Evolutionary conservation across 2,113 vertebrate genomes (phyloP).

Genomic region (Thamnaconus septentrionalis): DNA sequence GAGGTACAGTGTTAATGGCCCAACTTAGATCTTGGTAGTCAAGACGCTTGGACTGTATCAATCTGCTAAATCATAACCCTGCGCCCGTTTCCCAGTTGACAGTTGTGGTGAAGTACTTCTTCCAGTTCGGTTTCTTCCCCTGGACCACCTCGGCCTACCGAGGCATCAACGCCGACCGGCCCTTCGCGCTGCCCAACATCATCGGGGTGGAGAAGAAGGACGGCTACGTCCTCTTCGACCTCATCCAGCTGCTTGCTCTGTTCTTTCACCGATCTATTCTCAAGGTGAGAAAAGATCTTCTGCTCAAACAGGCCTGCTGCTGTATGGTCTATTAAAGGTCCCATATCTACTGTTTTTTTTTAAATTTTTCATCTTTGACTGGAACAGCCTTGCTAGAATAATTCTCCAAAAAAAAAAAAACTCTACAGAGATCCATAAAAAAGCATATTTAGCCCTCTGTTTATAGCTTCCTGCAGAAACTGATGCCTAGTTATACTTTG

Average conservation of each 20-base stretch:
- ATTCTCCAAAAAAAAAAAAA: too few relatives aligned
- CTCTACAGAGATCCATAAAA: too few relatives aligned
- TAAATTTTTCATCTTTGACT: not conserved
- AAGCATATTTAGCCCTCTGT: too few relatives aligned
- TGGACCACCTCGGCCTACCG: slow-evolving; percentile 74
- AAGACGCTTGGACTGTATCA: too few relatives aligned
- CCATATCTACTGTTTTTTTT: too few relatives aligned
- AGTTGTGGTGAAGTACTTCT: slow-evolving; percentile 81
- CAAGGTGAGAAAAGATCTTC: slow-evolving; percentile 52
- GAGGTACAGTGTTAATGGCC: slow-evolving; percentile 61
- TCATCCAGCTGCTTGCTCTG: slow-evolving; percentile 74
- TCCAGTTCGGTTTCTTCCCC: slow-evolving; percentile 82
- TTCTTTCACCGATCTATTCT: slow-evolving; percentile 76
- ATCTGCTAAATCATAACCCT: not conserved
- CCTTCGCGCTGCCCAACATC: slow-evolving; percentile 75
- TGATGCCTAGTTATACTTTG: too few relatives aligned
- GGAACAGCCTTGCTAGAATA: too few relatives aligned
- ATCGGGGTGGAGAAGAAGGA: slow-evolving; percentile 76
- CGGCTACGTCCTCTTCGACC: slow-evolving; percentile 68
- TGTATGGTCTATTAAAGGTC: too few relatives aligned
- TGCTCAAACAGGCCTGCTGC: too few relatives aligned
- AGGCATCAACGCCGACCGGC: slow-evolving; percentile 74
- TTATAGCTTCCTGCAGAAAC: too few relatives aligned
- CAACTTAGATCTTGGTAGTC: too few relatives aligned
- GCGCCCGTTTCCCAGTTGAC: slow-evolving; percentile 62